Percentiles rank a stretch among this genome's conserved stretches.
Conservation (phyloP, 2,888 invertebrate species). For the Eilema griseolum region DNA sequence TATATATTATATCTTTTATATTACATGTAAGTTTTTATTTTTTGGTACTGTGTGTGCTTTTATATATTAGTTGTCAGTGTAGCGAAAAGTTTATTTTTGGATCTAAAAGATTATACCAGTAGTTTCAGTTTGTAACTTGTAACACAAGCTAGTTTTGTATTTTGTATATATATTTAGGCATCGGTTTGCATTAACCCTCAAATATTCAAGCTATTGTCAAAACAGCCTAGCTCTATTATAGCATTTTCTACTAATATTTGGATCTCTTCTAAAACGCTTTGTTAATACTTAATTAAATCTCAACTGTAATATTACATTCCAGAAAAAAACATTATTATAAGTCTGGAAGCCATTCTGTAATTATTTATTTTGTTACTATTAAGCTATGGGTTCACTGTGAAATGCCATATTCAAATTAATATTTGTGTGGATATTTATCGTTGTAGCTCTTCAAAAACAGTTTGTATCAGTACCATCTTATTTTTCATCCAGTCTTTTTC, state of each 20-base stretch:
- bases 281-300: slow-evolving; percentile 66
- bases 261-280: slow-evolving; percentile 77
- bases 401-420: not conserved
- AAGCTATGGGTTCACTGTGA: slow-evolving; percentile 46
- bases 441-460: too few relatives aligned
- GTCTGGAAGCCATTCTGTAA: slow-evolving; percentile 57
- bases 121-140: not conserved
- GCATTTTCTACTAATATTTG: slow-evolving; percentile 46
- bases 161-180: not conserved
- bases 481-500: too few relatives aligned
- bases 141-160: slow-evolving; percentile 5
- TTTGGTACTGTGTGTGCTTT: slow-evolving; percentile 60
- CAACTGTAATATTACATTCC: slow-evolving; percentile 83
- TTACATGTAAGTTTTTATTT: slow-evolving; percentile 52
- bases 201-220: slow-evolving; percentile 8
- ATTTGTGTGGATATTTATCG: too few relatives aligned
- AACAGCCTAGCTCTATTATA: slow-evolving; percentile 33
- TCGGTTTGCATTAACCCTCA: not conserved
- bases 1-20: slow-evolving; percentile 55
- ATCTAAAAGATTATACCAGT: slow-evolving; percentile 34
- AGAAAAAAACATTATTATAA: slow-evolving; percentile 74
- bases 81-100: slow-evolving; percentile 29
- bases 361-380: slow-evolving; percentile 44
- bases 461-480: too few relatives aligned
- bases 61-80: slow-evolving; percentile 35